A percentile compares a stretch with the other conserved stretches of the same genome.
Conservation (phyloP, 2,888 invertebrate genomes). For the Mesochorus sp. region DNA sequence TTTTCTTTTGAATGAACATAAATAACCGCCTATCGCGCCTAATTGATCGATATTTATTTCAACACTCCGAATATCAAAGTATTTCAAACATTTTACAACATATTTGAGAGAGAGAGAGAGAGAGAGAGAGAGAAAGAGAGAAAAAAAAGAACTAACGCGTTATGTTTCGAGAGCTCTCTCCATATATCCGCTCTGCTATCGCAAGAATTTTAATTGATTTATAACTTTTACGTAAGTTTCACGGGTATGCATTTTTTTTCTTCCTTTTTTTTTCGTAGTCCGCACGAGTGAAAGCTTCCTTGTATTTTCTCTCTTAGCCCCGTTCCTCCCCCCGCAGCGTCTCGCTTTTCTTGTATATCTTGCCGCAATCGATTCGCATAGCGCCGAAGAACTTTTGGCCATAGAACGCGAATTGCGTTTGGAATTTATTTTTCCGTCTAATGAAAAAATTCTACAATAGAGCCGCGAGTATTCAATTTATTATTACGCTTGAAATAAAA, state of each 20-base stretch:
- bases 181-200: slow-evolving; percentile 18
- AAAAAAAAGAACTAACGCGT: neutral
- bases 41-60: too few relatives aligned
- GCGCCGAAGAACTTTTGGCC: slow-evolving; percentile 13
- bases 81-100: neutral
- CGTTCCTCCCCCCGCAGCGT: neutral
- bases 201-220: slow-evolving; percentile 52
- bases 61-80: too few relatives aligned
- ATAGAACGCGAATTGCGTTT: neutral
- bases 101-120: neutral
- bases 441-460: neutral
- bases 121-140: neutral
- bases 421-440: neutral
- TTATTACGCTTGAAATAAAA: too few relatives aligned
- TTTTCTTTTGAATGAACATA: too few relatives aligned
- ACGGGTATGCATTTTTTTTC: slow-evolving; percentile 30
- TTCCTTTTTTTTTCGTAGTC: neutral
- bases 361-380: slow-evolving; percentile 11
- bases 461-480: too few relatives aligned
- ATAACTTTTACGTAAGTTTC: slow-evolving; percentile 56
- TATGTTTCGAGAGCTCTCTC: slow-evolving; percentile 11
- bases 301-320: slow-evolving; percentile 23
- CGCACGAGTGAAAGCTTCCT: slow-evolving; percentile 54
- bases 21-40: too few relatives aligned
- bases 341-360: neutral